These are phyloP conservation scores for Odontophorus gujanensis DNA, from an alignment of 2,113 vertebrate species.

Conservation along the genomic window DNA sequence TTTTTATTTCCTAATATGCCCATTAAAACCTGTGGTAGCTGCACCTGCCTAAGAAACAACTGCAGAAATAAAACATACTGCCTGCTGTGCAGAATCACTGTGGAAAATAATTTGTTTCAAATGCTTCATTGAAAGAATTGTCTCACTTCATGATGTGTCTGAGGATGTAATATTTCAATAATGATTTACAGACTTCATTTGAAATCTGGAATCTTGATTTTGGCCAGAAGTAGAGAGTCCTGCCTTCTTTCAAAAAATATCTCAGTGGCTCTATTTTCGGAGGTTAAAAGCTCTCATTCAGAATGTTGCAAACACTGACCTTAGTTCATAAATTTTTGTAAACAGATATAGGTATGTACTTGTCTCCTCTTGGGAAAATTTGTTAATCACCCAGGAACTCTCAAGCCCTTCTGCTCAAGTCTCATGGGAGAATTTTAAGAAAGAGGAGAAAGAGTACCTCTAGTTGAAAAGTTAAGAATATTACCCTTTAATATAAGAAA, in stretches of 20 bases:
- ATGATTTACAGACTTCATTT: not conserved
- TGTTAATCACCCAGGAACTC: not conserved
- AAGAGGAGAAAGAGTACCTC: not conserved
- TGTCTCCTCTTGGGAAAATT: not conserved
- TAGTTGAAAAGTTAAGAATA: not conserved
- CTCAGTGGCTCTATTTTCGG: not conserved
- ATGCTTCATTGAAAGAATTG: not conserved
- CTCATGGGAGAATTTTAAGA: not conserved
- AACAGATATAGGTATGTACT: not conserved
- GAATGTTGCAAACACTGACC: not conserved
- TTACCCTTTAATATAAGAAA: not conserved
- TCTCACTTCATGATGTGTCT: not conserved
- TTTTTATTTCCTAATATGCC: not conserved
- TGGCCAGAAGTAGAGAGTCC: not conserved
- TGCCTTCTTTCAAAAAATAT: not conserved
- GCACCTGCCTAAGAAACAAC: conserved; percentile 15
- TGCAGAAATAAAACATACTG: not conserved
- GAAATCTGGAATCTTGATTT: not conserved
- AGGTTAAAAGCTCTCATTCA: not conserved
- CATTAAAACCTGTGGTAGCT: not conserved
- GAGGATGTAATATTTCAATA: not conserved
- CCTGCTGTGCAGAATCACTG: not conserved
- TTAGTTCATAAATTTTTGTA: not conserved
- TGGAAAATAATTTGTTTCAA: not conserved
- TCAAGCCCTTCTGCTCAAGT: not conserved